Evolutionary conservation across 2,113 vertebrate species (phyloP).

Genomic region (Hylia prasina): DNA sequence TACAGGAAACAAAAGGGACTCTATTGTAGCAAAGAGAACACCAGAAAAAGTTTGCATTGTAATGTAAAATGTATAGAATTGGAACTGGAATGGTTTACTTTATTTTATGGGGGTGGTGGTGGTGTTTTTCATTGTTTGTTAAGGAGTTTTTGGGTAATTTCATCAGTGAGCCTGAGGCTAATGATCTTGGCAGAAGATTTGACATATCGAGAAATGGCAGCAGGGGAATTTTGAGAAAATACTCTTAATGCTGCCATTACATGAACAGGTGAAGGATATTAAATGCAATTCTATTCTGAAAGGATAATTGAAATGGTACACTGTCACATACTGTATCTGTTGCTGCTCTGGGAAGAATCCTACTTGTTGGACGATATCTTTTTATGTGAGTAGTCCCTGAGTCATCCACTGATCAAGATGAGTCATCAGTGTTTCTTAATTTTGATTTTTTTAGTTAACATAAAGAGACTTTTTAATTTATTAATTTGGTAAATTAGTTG

Average conservation of each 20-base stretch:
- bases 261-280: background rate
- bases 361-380: background rate
- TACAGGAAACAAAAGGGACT: background rate
- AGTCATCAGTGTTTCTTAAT: background rate
- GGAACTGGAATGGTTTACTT: background rate
- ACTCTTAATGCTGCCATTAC: background rate
- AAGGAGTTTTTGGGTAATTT: background rate
- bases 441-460: rapidly evolving
- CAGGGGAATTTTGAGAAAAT: background rate
- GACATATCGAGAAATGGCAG: background rate
- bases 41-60: background rate
- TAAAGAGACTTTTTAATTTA: background rate
- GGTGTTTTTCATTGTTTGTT: background rate
- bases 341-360: background rate
- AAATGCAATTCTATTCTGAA: background rate
- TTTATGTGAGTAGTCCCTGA: background rate
- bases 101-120: rapidly evolving
- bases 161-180: background rate
- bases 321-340: background rate
- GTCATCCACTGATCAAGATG: background rate
- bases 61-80: background rate
- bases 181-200: background rate
- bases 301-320: background rate
- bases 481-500: background rate
- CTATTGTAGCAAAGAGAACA: background rate